phyloP scores from a whole-genome alignment of 2,113 vertebrate species.

The Todiramphus chloris region DNA sequence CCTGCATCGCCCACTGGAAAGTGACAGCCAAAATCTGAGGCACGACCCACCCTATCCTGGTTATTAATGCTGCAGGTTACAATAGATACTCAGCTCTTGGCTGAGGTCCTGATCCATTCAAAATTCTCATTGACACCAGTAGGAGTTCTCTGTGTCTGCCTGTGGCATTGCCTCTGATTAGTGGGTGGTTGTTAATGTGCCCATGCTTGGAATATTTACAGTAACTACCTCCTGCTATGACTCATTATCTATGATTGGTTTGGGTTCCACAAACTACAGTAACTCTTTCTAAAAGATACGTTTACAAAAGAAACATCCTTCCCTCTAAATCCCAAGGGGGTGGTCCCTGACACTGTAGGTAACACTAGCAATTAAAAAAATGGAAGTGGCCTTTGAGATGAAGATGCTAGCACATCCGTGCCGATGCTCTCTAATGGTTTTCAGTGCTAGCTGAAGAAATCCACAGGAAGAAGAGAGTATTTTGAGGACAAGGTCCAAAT shows the following conservation, averaged over 20 bases:
- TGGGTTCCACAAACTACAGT: neutral
- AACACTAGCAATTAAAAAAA: neutral
- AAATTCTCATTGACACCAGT: slow-evolving; percentile 13
- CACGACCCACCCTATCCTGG: neutral
- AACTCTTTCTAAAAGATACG: neutral
- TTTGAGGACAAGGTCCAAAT: neutral
- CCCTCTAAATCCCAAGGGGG: neutral
- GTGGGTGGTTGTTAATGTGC: slow-evolving; percentile 64
- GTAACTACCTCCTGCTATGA: slow-evolving; percentile 50
- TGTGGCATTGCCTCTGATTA: slow-evolving; percentile 28
- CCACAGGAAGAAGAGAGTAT: neutral
- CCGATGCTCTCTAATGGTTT: neutral
- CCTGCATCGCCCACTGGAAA: neutral
- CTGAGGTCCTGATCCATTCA: slow-evolving; percentile 26
- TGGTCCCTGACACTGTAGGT: neutral
- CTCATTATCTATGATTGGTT: slow-evolving; percentile 37
- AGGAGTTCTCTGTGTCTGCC: slow-evolving; percentile 40
- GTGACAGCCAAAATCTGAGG: neutral
- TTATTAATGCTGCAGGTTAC: neutral
- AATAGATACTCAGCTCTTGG: neutral
- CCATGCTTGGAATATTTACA: slow-evolving; percentile 61
- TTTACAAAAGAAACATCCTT: neutral
- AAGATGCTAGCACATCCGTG: neutral
- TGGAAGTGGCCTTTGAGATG: neutral
- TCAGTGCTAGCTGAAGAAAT: neutral